A percentile compares a stretch with the other conserved stretches of the same genome.
Conservation (phyloP, 2,888 invertebrate species). For the Ommatoiulus sabulosus region DNA sequence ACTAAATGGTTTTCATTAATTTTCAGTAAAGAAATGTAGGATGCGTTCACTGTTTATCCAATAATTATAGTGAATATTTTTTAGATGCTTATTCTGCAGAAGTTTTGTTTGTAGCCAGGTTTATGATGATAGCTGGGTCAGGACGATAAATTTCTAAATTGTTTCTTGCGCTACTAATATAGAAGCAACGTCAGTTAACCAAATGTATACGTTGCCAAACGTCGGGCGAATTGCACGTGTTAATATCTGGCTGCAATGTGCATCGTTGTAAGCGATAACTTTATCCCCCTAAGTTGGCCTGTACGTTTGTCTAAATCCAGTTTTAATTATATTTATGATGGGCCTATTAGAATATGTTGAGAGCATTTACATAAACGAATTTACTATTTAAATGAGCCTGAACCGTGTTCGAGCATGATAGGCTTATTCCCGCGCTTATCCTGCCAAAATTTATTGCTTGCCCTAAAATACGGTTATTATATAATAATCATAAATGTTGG, state of each 20-base stretch:
- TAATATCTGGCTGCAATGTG: constrained; percentile 23
- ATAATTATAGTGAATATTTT: too few species aligned
- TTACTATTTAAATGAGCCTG: constrained; percentile 44
- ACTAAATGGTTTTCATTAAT: too few species aligned
- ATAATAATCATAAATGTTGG: constrained; percentile 43
- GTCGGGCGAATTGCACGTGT: constrained; percentile 20
- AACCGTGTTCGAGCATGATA: constrained; percentile 18
- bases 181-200: background rate
- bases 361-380: constrained; percentile 38
- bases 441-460: constrained; percentile 33
- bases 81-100: too few species aligned
- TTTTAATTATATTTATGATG: constrained; percentile 44
- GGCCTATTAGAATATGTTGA: constrained; percentile 12
- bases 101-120: background rate
- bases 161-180: background rate
- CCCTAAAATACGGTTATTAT: constrained; percentile 28
- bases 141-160: background rate
- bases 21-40: too few species aligned
- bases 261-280: background rate
- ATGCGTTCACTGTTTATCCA: too few species aligned
- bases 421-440: background rate
- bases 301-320: background rate
- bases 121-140: constrained; percentile 12
- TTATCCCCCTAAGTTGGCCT: constrained; percentile 25
- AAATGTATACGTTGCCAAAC: background rate